Conservation (phyloP, 2,797 vertebrate species). For the Emys orbicularis region DNA sequence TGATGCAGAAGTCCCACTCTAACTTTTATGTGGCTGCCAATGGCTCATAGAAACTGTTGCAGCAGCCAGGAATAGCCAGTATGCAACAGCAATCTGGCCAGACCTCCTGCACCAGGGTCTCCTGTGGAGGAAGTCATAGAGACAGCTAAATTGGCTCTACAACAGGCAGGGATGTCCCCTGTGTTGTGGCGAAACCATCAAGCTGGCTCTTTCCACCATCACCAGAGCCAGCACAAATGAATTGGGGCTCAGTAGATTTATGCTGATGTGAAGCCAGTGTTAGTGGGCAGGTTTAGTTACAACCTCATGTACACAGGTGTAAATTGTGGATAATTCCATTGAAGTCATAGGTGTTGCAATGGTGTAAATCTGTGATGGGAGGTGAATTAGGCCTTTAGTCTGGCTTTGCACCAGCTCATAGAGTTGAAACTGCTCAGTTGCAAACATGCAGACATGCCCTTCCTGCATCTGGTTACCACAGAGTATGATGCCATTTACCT, state of each 20-base stretch:
- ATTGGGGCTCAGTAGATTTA: background rate
- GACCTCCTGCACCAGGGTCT: background rate
- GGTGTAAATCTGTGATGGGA: background rate
- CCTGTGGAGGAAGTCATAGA: background rate
- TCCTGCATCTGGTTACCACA: background rate
- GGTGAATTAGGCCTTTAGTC: background rate
- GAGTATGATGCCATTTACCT: background rate
- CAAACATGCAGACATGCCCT: rapidly evolving
- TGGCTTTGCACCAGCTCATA: background rate
- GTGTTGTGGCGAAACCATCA: background rate
- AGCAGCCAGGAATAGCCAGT: background rate
- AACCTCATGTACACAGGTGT: background rate
- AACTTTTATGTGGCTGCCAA: conserved; percentile 47
- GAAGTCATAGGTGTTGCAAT: background rate
- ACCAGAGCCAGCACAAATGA: background rate
- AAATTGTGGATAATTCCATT: background rate
- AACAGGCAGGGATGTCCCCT: background rate
- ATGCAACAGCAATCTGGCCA: background rate
- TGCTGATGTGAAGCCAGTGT: background rate
- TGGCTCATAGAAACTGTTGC: background rate
- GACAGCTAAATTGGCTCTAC: background rate
- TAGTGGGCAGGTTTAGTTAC: background rate
- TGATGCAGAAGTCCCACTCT: conserved; percentile 25
- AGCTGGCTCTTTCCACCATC: too few species aligned
- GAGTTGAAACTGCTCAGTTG: background rate